Percentiles rank a stretch among this genome's conserved stretches.
Evolutionary conservation across 2,888 invertebrate species (phyloP).

Genomic region (Synergus gifuensis): DNA sequence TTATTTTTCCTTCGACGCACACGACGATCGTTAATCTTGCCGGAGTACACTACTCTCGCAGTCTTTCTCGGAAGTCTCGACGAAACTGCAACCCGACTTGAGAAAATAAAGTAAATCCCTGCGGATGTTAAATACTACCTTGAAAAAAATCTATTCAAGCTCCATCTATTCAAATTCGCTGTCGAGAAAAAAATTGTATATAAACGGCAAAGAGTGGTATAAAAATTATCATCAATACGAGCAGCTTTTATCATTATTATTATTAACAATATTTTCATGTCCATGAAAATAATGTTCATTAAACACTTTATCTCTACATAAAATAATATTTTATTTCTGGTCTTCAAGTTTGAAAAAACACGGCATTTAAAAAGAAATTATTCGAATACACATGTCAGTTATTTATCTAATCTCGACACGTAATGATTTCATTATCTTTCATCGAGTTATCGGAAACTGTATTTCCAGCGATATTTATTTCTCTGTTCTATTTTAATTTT

Average conservation of each 20-base stretch:
- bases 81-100: conserved; percentile 17
- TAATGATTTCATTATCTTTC: neutral
- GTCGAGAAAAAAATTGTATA: neutral
- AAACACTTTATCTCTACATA: neutral
- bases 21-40: conserved; percentile 14
- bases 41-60: neutral
- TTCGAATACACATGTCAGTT: neutral
- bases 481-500: neutral
- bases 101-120: conserved; percentile 27
- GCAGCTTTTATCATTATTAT: neutral
- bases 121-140: conserved; percentile 12
- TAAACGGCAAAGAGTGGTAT: neutral
- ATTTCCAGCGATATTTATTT: neutral
- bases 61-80: neutral
- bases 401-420: neutral
- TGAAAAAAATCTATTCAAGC: conserved; percentile 12
- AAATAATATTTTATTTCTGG: too few relatives aligned
- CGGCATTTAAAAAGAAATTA: neutral
- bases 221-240: conserved; percentile 1
- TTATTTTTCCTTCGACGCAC: conserved; percentile 32
- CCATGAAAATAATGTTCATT: neutral
- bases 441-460: neutral
- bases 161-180: neutral
- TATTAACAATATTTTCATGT: neutral
- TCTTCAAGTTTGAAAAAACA: neutral